Base-by-base conservation (phyloP, 2,797 vertebrate species). In the Eulemur coronatus region DNA sequence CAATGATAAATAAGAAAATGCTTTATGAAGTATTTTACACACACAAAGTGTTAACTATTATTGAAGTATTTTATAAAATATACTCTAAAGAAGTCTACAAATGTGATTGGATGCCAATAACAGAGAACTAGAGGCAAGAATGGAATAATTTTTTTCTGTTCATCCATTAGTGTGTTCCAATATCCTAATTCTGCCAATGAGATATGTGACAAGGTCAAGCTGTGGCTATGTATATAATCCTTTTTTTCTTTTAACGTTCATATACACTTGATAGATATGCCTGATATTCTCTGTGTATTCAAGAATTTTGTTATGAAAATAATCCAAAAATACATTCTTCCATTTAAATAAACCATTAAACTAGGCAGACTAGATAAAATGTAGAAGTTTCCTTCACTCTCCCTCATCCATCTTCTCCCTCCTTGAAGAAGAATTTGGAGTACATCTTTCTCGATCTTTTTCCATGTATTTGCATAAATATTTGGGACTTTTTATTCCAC, bases 51-150 rank as follows among this genome's bases (percentile, higher is more conserved):
- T 82, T 96, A 22, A 35, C 41, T 80, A 13, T 35, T 79, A 70
- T 48, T 79, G 43, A 91, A 88, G 14, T 35, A 26, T 82, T 96
- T 85, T 80, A 13, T 85, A 84, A 80, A 95, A 41, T 67, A 72
- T 89, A 65, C 24, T 81, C 35, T 69, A 61, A 82, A 89, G n/a
- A 89, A 69, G 7, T 50, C n/a, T 89, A 61, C 30, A 52, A 33
- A 69, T 59, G 28, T 61, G 63, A 84, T 75, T 55, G 55, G 63
- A 48, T 24, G 24, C 22, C 41, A 90, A 22, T 69, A 43, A 35
- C 2, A 84, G 26, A 12, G 55, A 75, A 55, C 50, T 17, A 78
- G n/a, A 48, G 6, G 43, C 15, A 82, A 92, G 69, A 78, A 57
- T 10, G 3, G 46, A 63, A 79, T 48, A 57, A 93, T 33, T 55